phyloP scores from a whole-genome alignment of 1,140 invertebrate species.

The Cotesia typhae region DNA sequence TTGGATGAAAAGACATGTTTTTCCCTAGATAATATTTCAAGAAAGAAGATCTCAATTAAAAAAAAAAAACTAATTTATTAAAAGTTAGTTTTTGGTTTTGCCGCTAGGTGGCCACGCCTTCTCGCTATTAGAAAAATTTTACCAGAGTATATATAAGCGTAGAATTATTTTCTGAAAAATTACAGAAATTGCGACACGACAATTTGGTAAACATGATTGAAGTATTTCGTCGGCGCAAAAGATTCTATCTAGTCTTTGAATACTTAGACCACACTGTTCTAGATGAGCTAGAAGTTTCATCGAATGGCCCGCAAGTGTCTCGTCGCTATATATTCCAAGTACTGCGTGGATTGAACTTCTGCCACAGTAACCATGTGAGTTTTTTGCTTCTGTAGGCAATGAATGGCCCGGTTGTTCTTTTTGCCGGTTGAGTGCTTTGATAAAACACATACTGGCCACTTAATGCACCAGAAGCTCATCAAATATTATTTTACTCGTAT shows the following conservation, averaged over 20 bases:
- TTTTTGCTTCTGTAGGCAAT: background rate
- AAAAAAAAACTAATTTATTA: too few relatives aligned
- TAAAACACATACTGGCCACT: background rate
- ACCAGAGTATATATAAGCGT: too few relatives aligned
- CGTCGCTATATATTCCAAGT: slow-evolving; percentile 84
- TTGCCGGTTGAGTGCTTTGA: background rate
- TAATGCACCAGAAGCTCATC: background rate
- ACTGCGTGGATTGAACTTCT: slow-evolving; percentile 84
- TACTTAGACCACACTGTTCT: slow-evolving; percentile 87
- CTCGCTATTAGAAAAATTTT: too few relatives aligned
- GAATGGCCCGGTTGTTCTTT: slow-evolving; percentile 13
- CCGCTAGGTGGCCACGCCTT: too few relatives aligned
- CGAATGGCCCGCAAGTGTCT: slow-evolving; percentile 74
- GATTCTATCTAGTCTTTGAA: slow-evolving; percentile 90
- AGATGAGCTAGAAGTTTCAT: slow-evolving; percentile 80
- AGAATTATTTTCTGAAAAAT: background rate
- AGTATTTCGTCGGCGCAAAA: slow-evolving; percentile 83
- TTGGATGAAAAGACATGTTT: too few relatives aligned
- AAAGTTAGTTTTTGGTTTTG: background rate
- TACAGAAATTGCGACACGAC: slow-evolving; percentile 85
- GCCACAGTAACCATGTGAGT: slow-evolving; percentile 85
- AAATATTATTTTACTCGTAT: too few relatives aligned
- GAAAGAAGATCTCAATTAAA: too few relatives aligned
- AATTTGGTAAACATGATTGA: slow-evolving; percentile 90
- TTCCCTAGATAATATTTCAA: too few relatives aligned